Conservation (phyloP, 2,113 vertebrate species). For the Scatophagus argus region DNA sequence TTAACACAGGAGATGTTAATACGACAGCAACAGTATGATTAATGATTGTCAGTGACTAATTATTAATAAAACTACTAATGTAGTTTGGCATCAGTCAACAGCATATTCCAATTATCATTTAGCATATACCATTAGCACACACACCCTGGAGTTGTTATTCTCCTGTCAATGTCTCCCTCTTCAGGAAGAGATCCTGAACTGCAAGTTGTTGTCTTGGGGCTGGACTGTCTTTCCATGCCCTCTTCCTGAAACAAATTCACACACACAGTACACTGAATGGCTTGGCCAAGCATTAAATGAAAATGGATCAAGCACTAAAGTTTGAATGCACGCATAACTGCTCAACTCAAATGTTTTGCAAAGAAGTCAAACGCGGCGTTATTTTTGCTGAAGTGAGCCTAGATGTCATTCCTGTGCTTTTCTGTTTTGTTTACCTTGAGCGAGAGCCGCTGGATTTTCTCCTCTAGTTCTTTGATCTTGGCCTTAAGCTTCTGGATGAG, state of each 20-base stretch:
- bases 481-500: conserved; percentile 84
- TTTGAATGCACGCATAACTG: background rate
- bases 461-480: conserved; percentile 85
- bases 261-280: conserved; percentile 7
- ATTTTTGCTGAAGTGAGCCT: background rate
- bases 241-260: conserved; percentile 59
- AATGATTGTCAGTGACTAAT: background rate
- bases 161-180: conserved; percentile 69
- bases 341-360: background rate
- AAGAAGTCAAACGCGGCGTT: background rate
- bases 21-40: background rate
- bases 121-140: background rate
- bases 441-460: conserved; percentile 77
- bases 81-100: no score
- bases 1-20: background rate
- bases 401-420: background rate
- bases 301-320: no score
- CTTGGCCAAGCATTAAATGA: background rate
- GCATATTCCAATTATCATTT: background rate
- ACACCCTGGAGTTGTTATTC: conserved; percentile 79
- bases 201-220: conserved; percentile 10
- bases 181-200: conserved; percentile 65
- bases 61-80: no score
- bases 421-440: conserved; percentile 77
- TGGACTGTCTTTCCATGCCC: conserved; percentile 1